A percentile compares a stretch with the other conserved stretches of the same genome.
Conservation (phyloP, 2,113 vertebrate species). For the Muntiacus reevesi region DNA sequence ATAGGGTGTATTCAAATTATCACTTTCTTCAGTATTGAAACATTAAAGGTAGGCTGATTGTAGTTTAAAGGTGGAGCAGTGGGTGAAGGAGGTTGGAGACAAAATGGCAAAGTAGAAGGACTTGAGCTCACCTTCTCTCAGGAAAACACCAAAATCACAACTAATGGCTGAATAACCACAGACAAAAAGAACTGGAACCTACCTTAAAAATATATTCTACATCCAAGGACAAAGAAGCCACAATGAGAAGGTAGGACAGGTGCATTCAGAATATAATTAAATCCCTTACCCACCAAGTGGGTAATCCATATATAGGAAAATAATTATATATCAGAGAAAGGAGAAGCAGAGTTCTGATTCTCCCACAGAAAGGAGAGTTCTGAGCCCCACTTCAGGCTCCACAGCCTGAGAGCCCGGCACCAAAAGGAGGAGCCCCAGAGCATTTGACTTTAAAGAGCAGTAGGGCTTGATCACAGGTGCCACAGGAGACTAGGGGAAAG, state of each 20-base stretch:
- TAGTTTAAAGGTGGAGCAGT: not conserved
- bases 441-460: not conserved
- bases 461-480: not conserved
- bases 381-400: not conserved
- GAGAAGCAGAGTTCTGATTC: no score
- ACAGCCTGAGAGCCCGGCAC: not conserved
- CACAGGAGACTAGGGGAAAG: not conserved
- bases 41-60: not conserved
- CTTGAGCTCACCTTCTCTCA: not conserved
- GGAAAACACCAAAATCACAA: not conserved
- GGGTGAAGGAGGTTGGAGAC: not conserved
- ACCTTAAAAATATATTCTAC: not conserved
- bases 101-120: not conserved
- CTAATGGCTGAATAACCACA: not conserved
- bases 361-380: not conserved
- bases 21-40: not conserved
- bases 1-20: not conserved
- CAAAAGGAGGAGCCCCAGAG: not conserved
- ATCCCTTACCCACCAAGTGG: not conserved
- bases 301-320: not conserved
- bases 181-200: not conserved
- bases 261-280: not conserved
- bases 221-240: not conserved
- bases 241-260: not conserved
- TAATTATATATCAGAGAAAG: not conserved